Evolutionary conservation across 2,797 vertebrate species (phyloP), one percentile per base, ranked within the genome.

Genomic region (Zenarchopterus dispar): DNA sequence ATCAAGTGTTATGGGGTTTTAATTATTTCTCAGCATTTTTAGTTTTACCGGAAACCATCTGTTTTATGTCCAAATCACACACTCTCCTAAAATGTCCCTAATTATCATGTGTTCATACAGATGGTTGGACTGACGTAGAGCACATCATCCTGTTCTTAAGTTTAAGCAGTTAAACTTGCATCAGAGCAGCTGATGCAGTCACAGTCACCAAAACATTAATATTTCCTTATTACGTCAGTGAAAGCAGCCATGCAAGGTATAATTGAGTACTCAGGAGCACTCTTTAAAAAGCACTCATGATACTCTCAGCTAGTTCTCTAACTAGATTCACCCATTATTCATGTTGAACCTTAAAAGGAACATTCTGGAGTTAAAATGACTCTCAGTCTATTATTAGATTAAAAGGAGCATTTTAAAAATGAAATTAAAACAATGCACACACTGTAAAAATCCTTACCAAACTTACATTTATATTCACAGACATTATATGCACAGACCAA

Each of bases 111-210:
- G 62, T 59, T 39, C 11, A 56, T 75, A 69, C 75, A 82, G 81
- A 77, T 80, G 76, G 71, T 74, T 78, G 28, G 22, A 65, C 47
- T 48, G 55, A 80, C 61, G 57, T 39, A 42, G 63, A 64, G 62
- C 55, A 69, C 51, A 67, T 83, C 67, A 76, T 42, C 33, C 33
- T 63, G 71, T 78, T 63, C 58, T 74, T 78, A 78, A 54, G 36
- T 58, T 67, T 54, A 65, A 70, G 62, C 51, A 45, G 62, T 10
- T 9, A 47, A 39, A 65, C 31, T 55, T n/a, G n/a, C n/a, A n/a
- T n/a, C 49, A 21, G 24, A 72, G 67, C 81, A 77, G 67, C 78
- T 77, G 75, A 54, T 54, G 23, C 42, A 46, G 36, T 56, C 60
- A 46, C 56, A 70, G 39, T 64, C 61, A 61, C 58, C 18, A 69